phyloP scores from a whole-genome alignment of 2,113 vertebrate species.

The Myotis yumanensis region DNA sequence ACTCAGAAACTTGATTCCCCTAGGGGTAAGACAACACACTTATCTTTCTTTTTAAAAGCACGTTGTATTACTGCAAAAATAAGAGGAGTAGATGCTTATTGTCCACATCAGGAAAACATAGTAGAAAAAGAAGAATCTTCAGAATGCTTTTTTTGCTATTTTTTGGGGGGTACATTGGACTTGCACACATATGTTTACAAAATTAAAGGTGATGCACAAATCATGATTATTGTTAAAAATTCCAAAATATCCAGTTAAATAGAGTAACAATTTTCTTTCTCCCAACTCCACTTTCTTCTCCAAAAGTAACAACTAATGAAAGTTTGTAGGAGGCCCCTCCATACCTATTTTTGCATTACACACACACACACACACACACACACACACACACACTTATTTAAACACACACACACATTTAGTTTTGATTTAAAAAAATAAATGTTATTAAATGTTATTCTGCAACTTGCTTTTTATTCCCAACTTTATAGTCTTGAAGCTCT shows the following conservation, averaged over 20 bases:
- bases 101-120: background rate
- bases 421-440: background rate
- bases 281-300: background rate
- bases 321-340: background rate
- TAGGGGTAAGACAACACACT: background rate
- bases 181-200: background rate
- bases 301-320: background rate
- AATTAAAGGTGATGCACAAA: background rate
- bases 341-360: background rate
- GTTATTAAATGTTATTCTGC: slow-evolving; percentile 20
- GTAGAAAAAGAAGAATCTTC: background rate
- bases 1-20: background rate
- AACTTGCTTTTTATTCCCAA: background rate
- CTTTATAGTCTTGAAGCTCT: background rate
- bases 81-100: background rate
- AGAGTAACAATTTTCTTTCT: background rate
- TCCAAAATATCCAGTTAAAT: background rate
- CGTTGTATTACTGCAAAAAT: background rate
- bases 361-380: background rate
- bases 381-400: background rate
- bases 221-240: background rate
- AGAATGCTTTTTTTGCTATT: background rate
- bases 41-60: background rate
- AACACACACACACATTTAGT: background rate
- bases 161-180: background rate